Evolutionary conservation across 2,113 vertebrate genomes (phyloP), one percentile per base, ranked within the genome.

Genomic region (Leptocoma aspasia): DNA sequence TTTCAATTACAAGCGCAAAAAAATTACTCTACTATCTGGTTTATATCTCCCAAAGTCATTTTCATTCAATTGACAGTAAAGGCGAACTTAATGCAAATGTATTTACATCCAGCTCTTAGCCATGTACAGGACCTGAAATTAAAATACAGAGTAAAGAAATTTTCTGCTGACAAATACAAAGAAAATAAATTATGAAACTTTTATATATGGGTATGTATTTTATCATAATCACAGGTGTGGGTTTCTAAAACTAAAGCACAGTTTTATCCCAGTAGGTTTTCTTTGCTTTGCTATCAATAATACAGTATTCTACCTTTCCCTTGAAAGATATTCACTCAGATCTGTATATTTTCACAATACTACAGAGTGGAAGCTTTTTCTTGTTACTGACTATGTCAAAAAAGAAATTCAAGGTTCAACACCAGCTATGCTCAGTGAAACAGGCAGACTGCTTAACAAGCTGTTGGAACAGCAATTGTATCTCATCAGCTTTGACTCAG

Each of bases 181-280:
- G 49, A 44, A 94, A 92, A 95, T 56, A n/a, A 94, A 61, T 84
- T 79, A 90, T 26, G 3, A 65, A 73, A 65, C 23, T 83, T 69
- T 82, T 44, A 89, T 15, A 54, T 70, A 54, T 57, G 27, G 39
- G 44, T 28, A 68, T 50, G 45, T 53, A 17, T 91, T 96, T 94
- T 80, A 79, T 33, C 23, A 86, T 44, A 80, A 82, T 28, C 52
- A 89, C 90, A 94, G 92, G 30, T 78, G 44, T 35, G 94, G 69
- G 21, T 95, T 97, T 95, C 69, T 96, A 95, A 97, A 95, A 89
- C 37, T 61, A 61, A 63, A n/a, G 6, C 1, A 5, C 7, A 92
- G 57, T 60, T 97, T 96, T 94, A 94, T 14, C 26, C 57, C 52
- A 84, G 60, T 86, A 94, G 95, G 80, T 87, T 83, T 57, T 68